Evolutionary conservation across 2,888 invertebrate species (phyloP).

Genomic region (Pseudolycoriella hygida): DNA sequence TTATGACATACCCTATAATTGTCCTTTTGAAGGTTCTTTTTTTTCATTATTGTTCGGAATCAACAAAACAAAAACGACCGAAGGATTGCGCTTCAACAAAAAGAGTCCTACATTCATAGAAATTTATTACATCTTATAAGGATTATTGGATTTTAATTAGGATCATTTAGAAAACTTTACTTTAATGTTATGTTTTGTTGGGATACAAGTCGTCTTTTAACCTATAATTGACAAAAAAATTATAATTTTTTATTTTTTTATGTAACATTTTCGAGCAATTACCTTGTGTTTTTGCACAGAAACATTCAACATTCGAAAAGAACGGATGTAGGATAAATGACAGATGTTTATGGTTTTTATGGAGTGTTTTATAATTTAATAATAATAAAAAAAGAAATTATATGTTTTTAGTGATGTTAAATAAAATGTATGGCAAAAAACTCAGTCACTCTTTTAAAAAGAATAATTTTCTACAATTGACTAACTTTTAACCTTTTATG

Average conservation of each 20-base stretch:
- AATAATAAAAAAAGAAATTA: too few species aligned
- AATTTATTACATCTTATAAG: neutral
- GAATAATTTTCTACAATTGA: constrained; percentile 3
- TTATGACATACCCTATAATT: constrained; percentile 1
- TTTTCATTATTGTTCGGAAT: too few species aligned
- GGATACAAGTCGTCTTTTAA: neutral
- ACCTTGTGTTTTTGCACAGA: neutral
- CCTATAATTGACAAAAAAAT: neutral
- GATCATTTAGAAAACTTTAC: constrained; percentile 1
- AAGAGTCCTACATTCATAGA: neutral
- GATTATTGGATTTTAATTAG: constrained; percentile 3
- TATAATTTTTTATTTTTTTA: too few species aligned
- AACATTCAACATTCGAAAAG: neutral
- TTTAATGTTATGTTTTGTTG: neutral
- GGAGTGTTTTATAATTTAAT: neutral
- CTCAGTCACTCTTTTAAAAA: neutral
- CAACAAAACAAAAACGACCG: neutral
- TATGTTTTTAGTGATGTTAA: too few species aligned
- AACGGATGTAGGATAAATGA: neutral
- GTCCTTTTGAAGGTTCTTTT: neutral
- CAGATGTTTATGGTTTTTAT: neutral
- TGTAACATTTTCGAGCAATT: neutral
- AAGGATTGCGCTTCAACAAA: neutral
- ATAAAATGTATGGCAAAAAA: too few species aligned
- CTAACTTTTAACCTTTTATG: constrained; percentile 2